Evolutionary conservation across 35 echinoderm and acorn worm genomes (phyloP), one percentile per base, ranked within the genome.

Genomic region (Strongylocentrotus purpuratus): DNA sequence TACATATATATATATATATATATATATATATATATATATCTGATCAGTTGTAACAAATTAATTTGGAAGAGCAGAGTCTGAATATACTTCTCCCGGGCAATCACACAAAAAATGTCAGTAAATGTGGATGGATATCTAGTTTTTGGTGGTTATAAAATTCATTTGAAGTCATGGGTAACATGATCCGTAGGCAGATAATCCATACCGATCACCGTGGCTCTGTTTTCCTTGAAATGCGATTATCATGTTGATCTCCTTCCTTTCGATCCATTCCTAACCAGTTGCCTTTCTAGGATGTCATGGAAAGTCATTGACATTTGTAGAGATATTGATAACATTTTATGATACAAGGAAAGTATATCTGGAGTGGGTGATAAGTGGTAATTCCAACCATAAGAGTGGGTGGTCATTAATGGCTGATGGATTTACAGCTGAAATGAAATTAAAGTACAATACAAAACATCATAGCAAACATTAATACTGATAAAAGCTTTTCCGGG

Each of bases 301-400:
- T 78, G 65, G 22, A 78, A 78, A 78, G 65, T 78, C 65, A 78
- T n/a, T 78, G 65, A 78, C 65, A 78, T 78, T 78, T 78, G 65
- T 4, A 78, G 20, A 28, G 65, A 7, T 78, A 28, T 78, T 28
- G 65, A 78, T 28, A 78, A n/a, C 28, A 78, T 22, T 78, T 7
- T 28, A n/a, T n/a, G 25, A 78, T 78, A 25, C 7, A 78, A 78
- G 65, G 65, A 78, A n/a, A 59, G 3, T n/a, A 13, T 78, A 78
- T 78, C 28, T 8, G 4, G 65, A 78, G 65, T n/a, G 20, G 65
- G 7, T 78, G 25, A 7, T 28, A 28, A 78, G 7, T 28, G 65
- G 65, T 18, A 78, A 6, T 78, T 78, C 20, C 25, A 78, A n/a
- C 4, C 7, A 22, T 78, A 5, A 8, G 4, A 4, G 65, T 78